Percentiles rank a stretch among this genome's conserved stretches.
Conservation (phyloP, 2,797 vertebrate genomes). For the Steatocranus sp. region DNA sequence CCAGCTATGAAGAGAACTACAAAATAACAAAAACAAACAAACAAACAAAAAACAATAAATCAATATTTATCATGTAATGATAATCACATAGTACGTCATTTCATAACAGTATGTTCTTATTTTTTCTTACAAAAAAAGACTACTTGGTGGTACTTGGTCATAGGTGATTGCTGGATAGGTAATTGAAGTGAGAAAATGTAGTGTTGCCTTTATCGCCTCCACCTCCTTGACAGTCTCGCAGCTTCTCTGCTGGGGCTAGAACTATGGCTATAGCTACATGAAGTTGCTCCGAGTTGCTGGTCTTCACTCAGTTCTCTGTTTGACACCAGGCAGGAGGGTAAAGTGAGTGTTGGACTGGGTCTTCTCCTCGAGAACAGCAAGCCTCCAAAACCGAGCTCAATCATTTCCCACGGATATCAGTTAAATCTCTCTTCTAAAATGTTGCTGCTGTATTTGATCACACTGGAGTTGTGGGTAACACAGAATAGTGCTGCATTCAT, state of each 20-base stretch:
- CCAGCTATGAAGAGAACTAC: slow-evolving; percentile 38
- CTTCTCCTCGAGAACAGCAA: background rate
- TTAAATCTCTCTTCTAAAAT: background rate
- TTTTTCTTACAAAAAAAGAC: slow-evolving; percentile 36
- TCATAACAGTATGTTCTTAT: slow-evolving; percentile 56
- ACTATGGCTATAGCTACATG: background rate
- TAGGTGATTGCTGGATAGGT: slow-evolving; percentile 1
- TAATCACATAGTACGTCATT: slow-evolving; percentile 64
- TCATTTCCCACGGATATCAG: background rate
- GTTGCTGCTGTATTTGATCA: background rate
- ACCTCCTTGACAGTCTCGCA: background rate
- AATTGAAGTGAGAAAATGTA: slow-evolving; percentile 19
- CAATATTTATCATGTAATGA: slow-evolving; percentile 69
- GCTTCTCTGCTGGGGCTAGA: slow-evolving; percentile 1
- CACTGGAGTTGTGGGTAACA: background rate
- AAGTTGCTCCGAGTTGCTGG: slow-evolving; percentile 11
- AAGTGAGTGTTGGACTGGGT: background rate
- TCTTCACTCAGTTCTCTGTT: slow-evolving; percentile 4
- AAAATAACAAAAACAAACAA: slow-evolving; percentile 16
- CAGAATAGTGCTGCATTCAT: slow-evolving; percentile 34
- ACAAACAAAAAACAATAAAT: background rate
- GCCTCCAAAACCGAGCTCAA: background rate
- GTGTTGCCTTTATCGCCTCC: slow-evolving; percentile 34
- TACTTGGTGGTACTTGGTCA: slow-evolving; percentile 56
- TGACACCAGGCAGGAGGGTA: background rate